Evolutionary conservation across 2,888 invertebrate genomes (phyloP).

Genomic region (Neoitamus cyanurus): DNA sequence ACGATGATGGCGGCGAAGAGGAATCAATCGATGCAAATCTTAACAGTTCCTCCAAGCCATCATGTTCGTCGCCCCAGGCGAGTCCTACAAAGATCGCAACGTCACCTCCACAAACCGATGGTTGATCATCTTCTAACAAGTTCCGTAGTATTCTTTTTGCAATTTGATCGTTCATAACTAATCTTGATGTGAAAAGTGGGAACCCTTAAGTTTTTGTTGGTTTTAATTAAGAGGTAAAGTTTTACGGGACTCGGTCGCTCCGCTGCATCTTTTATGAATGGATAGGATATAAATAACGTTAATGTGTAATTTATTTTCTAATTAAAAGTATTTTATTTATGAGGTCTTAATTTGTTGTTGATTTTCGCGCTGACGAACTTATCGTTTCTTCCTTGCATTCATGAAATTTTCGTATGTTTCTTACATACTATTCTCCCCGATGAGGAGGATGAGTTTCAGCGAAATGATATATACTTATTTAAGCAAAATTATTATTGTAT

Average conservation of each 20-base stretch:
- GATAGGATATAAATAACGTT: constrained; percentile 9
- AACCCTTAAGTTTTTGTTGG: neutral
- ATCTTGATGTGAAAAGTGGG: constrained; percentile 13
- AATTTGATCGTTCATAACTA: neutral
- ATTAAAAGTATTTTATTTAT: constrained; percentile 29
- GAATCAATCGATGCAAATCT: constrained; percentile 14
- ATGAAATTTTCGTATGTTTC: neutral
- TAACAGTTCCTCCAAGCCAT: neutral
- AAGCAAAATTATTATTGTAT: neutral
- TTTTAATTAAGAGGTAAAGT: neutral
- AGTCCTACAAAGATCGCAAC: neutral
- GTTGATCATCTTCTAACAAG: neutral
- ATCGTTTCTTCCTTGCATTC: neutral
- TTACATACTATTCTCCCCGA: neutral
- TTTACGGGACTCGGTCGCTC: neutral
- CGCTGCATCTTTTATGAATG: constrained; percentile 9
- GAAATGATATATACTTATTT: neutral
- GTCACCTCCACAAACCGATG: neutral
- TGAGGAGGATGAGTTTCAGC: neutral
- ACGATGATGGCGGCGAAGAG: constrained; percentile 56
- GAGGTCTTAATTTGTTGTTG: neutral
- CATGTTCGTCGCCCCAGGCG: neutral
- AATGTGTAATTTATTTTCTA: constrained; percentile 23
- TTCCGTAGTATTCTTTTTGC: neutral
- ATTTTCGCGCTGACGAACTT: neutral